Evolutionary conservation across 2,113 vertebrate species (phyloP).

Genomic region (Petromus typicus): DNA sequence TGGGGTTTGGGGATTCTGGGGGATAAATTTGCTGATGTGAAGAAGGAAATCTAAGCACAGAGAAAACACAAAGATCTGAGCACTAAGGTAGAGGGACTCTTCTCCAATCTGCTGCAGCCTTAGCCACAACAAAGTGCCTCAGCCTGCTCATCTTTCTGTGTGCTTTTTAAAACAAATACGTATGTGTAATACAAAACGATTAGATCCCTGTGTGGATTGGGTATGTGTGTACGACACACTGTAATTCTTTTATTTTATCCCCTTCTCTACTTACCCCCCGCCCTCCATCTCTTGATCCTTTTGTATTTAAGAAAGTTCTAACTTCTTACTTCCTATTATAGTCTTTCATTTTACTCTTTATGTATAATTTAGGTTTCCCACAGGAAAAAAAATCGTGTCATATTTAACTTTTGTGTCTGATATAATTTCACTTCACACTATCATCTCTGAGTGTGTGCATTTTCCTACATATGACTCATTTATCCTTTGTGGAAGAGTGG

Average conservation of each 20-base stretch:
- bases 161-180: not conserved
- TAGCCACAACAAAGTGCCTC: not conserved
- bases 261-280: not conserved
- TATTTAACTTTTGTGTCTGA: not conserved
- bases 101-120: not conserved
- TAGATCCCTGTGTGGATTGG: not conserved
- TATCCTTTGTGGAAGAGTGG: not conserved
- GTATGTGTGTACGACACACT: not conserved
- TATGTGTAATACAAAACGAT: not conserved
- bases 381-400: not conserved
- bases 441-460: not conserved
- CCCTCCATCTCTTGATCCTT: not conserved
- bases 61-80: not conserved
- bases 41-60: not conserved
- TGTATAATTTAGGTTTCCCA: not conserved
- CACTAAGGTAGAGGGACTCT: accelerated
- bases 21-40: not conserved
- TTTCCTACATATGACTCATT: not conserved
- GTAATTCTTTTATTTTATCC: not conserved
- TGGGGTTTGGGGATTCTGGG: not conserved
- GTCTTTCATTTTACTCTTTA: not conserved
- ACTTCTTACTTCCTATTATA: not conserved
- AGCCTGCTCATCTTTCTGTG: not conserved
- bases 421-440: not conserved
- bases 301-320: not conserved